Conservation (phyloP, 2,113 vertebrate species). For the Strix uralensis region DNA sequence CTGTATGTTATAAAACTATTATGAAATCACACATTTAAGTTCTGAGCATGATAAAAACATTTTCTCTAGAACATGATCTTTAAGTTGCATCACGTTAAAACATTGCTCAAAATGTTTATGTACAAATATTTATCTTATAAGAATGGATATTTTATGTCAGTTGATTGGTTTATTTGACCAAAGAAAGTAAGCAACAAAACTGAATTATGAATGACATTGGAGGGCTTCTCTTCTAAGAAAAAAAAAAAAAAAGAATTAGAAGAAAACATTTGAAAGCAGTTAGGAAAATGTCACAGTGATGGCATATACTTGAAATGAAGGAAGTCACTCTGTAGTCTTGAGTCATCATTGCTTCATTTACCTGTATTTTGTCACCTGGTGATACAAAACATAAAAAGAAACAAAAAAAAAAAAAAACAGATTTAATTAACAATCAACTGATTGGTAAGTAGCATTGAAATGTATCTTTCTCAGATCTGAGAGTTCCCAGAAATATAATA, state of each 20-base stretch:
- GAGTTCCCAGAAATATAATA: background rate
- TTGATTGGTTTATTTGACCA: background rate
- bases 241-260: background rate
- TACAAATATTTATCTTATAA: background rate
- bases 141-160: background rate
- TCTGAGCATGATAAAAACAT: background rate
- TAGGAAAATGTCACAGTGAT: background rate
- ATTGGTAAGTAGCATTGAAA: background rate
- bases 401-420: background rate
- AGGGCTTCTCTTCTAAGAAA: background rate
- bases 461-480: background rate
- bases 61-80: background rate
- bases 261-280: background rate
- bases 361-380: background rate
- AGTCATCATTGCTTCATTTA: background rate
- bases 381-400: background rate
- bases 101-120: background rate
- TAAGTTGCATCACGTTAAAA: background rate
- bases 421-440: background rate
- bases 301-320: background rate
- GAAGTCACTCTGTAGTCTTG: background rate
- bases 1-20: background rate
- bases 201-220: background rate
- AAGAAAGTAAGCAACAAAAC: background rate
- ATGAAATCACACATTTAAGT: background rate